These are phyloP conservation scores for Rhynchonycteris naso DNA, from an alignment of 2,797 vertebrate species.

Conservation along the genomic window DNA sequence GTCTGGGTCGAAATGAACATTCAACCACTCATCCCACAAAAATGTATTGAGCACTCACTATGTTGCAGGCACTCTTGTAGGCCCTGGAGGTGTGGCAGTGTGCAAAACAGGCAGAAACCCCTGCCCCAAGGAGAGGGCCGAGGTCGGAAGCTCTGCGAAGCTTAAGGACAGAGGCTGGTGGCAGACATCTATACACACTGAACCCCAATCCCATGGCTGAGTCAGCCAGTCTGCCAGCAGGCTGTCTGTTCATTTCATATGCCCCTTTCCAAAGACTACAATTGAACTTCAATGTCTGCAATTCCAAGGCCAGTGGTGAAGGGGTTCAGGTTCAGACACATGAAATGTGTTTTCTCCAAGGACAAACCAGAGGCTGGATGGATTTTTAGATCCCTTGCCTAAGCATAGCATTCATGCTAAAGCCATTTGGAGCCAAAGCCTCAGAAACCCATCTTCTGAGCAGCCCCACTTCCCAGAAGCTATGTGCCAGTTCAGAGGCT, in stretches of 20 bases:
- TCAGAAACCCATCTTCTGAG: background rate
- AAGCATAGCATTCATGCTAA: background rate
- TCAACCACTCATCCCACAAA: constrained; percentile 53
- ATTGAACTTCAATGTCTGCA: background rate
- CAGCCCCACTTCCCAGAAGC: background rate
- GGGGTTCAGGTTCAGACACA: background rate
- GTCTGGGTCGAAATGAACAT: constrained; percentile 75
- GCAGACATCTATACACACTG: rapidly evolving
- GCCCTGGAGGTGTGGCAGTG: background rate
- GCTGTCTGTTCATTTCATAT: background rate
- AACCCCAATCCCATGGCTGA: rapidly evolving
- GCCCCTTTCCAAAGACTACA: background rate
- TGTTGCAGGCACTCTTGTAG: background rate
- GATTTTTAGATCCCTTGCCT: background rate
- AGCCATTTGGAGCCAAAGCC: background rate
- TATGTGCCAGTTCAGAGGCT: background rate
- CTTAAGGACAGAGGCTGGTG: background rate
- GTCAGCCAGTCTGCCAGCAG: background rate
- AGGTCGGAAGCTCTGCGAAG: too few species aligned
- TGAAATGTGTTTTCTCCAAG: background rate
- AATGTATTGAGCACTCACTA: background rate
- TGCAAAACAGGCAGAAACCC: background rate
- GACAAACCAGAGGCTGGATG: background rate
- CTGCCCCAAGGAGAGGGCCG: background rate
- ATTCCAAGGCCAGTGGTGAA: background rate